Base-by-base conservation (phyloP, 2,888 invertebrate genomes). In the Cybosia mesomella region DNA sequence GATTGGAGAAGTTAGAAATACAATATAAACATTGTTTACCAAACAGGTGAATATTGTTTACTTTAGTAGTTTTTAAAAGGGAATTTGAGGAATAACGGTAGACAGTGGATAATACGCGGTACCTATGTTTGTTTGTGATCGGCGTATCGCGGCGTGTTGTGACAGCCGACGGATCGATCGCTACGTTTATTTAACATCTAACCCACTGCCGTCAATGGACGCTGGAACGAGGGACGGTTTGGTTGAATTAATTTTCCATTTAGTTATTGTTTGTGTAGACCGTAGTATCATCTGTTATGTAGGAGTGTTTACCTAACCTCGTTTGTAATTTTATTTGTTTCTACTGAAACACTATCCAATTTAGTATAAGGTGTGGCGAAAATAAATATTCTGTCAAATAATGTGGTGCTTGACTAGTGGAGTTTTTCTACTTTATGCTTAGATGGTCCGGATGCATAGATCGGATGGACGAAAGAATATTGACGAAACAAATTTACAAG, bases 141-240 rank as follows among this genome's bases (percentile, higher is more conserved):
- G 68, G 24, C 49, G 68, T 72, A 71, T 77, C 72, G 58, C 49
- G 22, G 43, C 28, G 58, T 79, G 72, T 82, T 76, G 67, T 79
- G 71, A 73, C 80, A 79, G 82, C 66, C 69, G 71, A 18, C 61
- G 36, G 57, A 68, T 68, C 64, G 64, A 68, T 68, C 68, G 21
- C 54, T 64, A 61, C 69, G 75, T 81, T 81, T 79, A 80, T 76
- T 76, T 73, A 72, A 64, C 72, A 72, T 76, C 76, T 61, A 71
- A 72, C 70, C 68, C 71, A 58, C 67, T 64, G 66, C 62, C 13
- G 24, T 43, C 61, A 61, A 32, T 43, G 43, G 43, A 57, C 49
- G 24, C 21, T 49, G 59, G 13, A 39, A 28, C 18, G n/a, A 55
- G 28, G 32, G 39, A 66, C 24, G n/a, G 34, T 18, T 34, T 18